These are phyloP conservation scores for Amiota communis DNA, from an alignment of 2,888 invertebrate species.

Conservation along the genomic window DNA sequence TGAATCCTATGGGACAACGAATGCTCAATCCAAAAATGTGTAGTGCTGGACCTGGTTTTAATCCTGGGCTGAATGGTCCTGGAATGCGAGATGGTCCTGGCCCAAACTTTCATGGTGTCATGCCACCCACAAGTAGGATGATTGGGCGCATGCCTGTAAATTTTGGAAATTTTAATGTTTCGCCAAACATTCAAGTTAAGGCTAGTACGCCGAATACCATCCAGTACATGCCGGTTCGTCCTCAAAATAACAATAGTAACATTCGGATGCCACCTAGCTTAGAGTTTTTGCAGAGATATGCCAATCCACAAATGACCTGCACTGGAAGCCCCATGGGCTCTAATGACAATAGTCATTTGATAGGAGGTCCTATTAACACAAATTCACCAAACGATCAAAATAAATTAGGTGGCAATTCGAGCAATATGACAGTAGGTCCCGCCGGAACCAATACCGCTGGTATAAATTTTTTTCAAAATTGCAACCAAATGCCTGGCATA, in stretches of 20 bases:
- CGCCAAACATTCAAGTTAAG: slow-evolving; percentile 89
- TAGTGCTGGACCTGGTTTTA: slow-evolving; percentile 63
- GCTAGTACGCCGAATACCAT: slow-evolving; percentile 98
- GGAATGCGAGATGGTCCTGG: slow-evolving; percentile 70
- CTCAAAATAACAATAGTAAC: slow-evolving; percentile 80
- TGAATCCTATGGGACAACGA: slow-evolving; percentile 74
- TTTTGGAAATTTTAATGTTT: slow-evolving; percentile 76
- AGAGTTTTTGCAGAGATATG: slow-evolving; percentile 90
- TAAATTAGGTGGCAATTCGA: slow-evolving; percentile 35
- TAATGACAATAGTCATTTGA: slow-evolving; percentile 32
- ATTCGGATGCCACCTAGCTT: slow-evolving; percentile 89
- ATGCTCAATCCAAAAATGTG: slow-evolving; percentile 81
- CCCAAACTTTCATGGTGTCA: slow-evolving; percentile 68
- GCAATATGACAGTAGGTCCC: slow-evolving; percentile 43
- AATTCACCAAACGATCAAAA: neutral
- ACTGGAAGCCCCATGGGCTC: slow-evolving; percentile 44
- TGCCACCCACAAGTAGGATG: slow-evolving; percentile 74
- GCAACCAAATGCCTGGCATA: slow-evolving; percentile 65
- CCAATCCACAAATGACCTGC: slow-evolving; percentile 80
- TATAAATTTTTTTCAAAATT: slow-evolving; percentile 70
- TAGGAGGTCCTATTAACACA: slow-evolving; percentile 38
- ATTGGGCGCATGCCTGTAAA: slow-evolving; percentile 80
- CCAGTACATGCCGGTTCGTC: slow-evolving; percentile 95
- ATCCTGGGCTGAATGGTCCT: slow-evolving; percentile 21
- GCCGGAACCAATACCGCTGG: slow-evolving; percentile 40